These are phyloP conservation scores for Habrosyne pyritoides DNA, from an alignment of 2,888 invertebrate genomes.

Conservation along the genomic window DNA sequence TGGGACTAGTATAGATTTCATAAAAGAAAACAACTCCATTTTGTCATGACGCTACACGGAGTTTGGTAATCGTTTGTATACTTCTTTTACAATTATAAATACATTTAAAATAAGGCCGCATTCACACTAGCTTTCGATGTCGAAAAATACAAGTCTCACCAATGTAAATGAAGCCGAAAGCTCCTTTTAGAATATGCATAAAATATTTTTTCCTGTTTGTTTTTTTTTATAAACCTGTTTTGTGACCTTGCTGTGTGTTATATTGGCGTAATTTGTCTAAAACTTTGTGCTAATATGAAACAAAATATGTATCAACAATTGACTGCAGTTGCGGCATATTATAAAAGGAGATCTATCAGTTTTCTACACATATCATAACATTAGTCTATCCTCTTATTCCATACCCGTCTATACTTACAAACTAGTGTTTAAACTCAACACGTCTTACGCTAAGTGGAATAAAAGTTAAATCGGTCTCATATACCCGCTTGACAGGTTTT, in stretches of 20 bases:
- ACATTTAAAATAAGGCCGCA: slow-evolving; percentile 70
- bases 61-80: slow-evolving; percentile 56
- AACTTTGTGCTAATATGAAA: slow-evolving; percentile 21
- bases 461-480: slow-evolving; percentile 57
- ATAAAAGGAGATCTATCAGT: slow-evolving; percentile 62
- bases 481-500: slow-evolving; percentile 38
- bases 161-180: slow-evolving; percentile 70
- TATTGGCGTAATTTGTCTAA: slow-evolving; percentile 17
- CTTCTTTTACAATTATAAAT: slow-evolving; percentile 48
- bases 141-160: slow-evolving; percentile 63
- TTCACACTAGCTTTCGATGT: slow-evolving; percentile 78
- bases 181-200: slow-evolving; percentile 71
- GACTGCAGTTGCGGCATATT: slow-evolving; percentile 48
- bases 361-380: slow-evolving; percentile 39
- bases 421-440: slow-evolving; percentile 64
- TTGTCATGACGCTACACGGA: slow-evolving; percentile 57
- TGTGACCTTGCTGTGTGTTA: slow-evolving; percentile 59
- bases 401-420: slow-evolving; percentile 68
- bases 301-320: slow-evolving; percentile 25
- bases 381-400: slow-evolving; percentile 47
- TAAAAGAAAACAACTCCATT: slow-evolving; percentile 47
- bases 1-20: slow-evolving; percentile 78
- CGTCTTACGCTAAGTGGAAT: slow-evolving; percentile 77
- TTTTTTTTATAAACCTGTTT: slow-evolving; percentile 39
- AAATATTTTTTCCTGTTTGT: slow-evolving; percentile 23